A percentile compares a stretch with the other conserved stretches of the same genome.
Evolutionary conservation across 2,888 invertebrate species (phyloP).

Genomic region (Drosophila conformis): DNA sequence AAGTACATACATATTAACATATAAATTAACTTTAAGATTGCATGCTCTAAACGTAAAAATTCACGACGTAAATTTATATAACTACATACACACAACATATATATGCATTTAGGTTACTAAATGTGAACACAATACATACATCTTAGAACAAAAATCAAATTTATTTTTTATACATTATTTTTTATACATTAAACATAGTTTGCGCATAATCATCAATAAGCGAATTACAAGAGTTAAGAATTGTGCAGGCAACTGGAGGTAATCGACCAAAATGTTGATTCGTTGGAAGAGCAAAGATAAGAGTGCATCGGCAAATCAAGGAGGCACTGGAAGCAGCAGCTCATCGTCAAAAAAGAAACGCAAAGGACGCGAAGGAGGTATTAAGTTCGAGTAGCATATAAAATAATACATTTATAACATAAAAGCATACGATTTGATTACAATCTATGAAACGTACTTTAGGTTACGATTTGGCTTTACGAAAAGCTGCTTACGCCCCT

Average conservation of each 20-base stretch:
- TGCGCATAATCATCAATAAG: constrained; percentile 10
- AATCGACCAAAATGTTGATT: constrained; percentile 88
- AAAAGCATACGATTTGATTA: background rate
- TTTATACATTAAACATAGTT: constrained; percentile 23
- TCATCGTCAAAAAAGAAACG: constrained; percentile 92
- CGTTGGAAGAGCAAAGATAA: constrained; percentile 95
- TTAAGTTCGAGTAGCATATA: background rate
- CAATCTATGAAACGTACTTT: background rate
- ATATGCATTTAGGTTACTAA: background rate
- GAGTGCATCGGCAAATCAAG: constrained; percentile 88
- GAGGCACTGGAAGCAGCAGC: constrained; percentile 85
- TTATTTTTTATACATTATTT: constrained; percentile 19
- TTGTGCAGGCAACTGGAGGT: background rate
- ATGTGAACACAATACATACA: constrained; percentile 4
- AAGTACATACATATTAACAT: background rate
- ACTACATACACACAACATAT: background rate
- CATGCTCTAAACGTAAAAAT: background rate
- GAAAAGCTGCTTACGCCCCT: background rate
- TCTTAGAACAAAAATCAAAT: background rate
- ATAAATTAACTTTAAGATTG: background rate
- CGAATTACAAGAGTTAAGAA: constrained; percentile 11
- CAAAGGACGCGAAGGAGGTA: constrained; percentile 93
- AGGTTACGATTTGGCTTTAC: too few species aligned
- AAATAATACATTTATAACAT: background rate
- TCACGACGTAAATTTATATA: background rate